These are phyloP conservation scores for Podarcis raffonei DNA, from an alignment of 2,113 vertebrate genomes.

Conservation along the genomic window DNA sequence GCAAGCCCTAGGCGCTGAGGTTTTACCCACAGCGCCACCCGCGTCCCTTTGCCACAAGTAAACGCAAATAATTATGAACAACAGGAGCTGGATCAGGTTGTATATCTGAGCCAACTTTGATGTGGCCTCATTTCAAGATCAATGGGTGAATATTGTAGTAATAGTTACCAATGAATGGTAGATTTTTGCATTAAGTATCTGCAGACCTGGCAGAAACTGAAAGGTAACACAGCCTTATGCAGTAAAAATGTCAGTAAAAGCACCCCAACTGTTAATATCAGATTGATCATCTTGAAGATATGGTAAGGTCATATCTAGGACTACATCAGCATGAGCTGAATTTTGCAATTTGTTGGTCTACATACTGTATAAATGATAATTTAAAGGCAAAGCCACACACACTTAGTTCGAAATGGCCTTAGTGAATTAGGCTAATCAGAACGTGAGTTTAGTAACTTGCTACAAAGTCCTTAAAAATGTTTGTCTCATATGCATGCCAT, in stretches of 20 bases:
- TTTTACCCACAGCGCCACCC: too few species aligned
- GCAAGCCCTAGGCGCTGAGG: too few species aligned
- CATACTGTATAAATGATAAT: neutral
- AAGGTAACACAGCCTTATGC: too few species aligned
- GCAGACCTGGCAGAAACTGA: too few species aligned
- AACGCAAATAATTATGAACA: neutral
- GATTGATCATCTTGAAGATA: neutral
- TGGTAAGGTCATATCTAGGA: neutral
- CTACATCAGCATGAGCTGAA: neutral
- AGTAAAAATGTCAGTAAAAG: too few species aligned
- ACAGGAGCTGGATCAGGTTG: neutral
- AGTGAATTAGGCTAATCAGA: neutral
- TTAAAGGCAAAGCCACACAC: neutral
- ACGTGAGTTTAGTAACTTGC: neutral
- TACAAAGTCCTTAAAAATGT: neutral
- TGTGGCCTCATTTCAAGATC: neutral
- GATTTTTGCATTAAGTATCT: too few species aligned
- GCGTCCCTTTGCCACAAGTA: too few species aligned
- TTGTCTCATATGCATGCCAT: neutral
- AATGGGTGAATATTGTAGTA: neutral
- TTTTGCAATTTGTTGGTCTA: neutral
- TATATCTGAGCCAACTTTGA: neutral
- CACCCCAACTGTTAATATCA: neutral
- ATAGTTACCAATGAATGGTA: neutral
- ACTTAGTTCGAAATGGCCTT: neutral